Percentiles rank a stretch among this genome's conserved stretches.
These are phyloP conservation scores for Syngnathoides biaculeatus DNA, from an alignment of 2,113 vertebrate genomes.

Conservation along the genomic window DNA sequence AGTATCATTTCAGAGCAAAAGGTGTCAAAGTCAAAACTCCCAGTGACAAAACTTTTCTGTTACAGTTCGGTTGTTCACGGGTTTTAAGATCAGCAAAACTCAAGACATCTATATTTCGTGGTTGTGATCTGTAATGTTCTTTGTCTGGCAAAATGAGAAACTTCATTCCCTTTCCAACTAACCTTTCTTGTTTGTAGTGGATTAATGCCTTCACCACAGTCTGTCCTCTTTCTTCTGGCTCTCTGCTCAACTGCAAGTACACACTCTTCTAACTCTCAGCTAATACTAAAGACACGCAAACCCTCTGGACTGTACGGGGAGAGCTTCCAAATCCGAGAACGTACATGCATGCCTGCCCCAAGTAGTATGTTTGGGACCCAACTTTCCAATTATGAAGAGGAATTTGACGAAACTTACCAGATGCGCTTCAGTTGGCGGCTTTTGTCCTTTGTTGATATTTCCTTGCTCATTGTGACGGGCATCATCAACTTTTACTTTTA, in stretches of 20 bases:
- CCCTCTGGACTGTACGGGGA: slow-evolving; percentile 70
- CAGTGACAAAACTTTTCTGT: slow-evolving; percentile 22
- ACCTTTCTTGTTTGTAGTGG: slow-evolving; percentile 74
- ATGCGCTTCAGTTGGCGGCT: slow-evolving; percentile 52
- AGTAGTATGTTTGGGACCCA: slow-evolving; percentile 76
- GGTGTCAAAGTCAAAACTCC: slow-evolving; percentile 38
- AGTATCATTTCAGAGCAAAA: slow-evolving; percentile 40
- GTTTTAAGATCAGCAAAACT: slow-evolving; percentile 38
- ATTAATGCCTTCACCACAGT: slow-evolving; percentile 69
- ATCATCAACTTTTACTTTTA: slow-evolving; percentile 69
- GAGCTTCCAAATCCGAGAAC: slow-evolving; percentile 71
- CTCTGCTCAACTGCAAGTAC: slow-evolving; percentile 70
- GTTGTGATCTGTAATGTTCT: slow-evolving; percentile 74
- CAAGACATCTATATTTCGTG: slow-evolving; percentile 51
- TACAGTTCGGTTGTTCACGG: slow-evolving; percentile 30
- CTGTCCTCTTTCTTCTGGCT: slow-evolving; percentile 69
- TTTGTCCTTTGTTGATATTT: slow-evolving; percentile 61
- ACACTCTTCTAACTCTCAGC: slow-evolving; percentile 72
- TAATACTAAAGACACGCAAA: slow-evolving; percentile 70
- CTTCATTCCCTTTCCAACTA: slow-evolving; percentile 76
- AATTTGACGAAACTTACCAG: slow-evolving; percentile 50
- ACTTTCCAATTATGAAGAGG: slow-evolving; percentile 68
- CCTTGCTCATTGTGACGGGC: slow-evolving; percentile 66
- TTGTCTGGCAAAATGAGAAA: slow-evolving; percentile 77
- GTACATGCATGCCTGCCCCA: slow-evolving; percentile 84